phyloP scores from a whole-genome alignment of 2,888 invertebrate genomes.

The Chamaedrilus cognettii region DNA sequence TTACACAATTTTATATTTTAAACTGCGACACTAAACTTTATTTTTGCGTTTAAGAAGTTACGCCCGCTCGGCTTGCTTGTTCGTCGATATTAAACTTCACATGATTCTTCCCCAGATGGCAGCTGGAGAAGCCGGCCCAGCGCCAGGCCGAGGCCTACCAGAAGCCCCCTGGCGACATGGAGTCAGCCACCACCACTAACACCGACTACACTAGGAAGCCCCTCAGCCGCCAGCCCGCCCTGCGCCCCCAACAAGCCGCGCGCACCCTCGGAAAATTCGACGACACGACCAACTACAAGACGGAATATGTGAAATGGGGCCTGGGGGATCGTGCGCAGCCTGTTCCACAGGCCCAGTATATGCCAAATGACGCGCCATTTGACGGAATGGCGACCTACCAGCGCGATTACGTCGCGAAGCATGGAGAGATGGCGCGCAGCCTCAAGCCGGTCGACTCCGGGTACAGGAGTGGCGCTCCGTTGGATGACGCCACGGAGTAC shows the following conservation, averaged over 20 bases:
- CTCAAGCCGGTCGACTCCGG: constrained; percentile 48
- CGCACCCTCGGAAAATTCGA: constrained; percentile 28
- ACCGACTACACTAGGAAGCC: constrained; percentile 41
- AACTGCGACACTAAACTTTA: no score
- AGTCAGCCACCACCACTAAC: constrained; percentile 51
- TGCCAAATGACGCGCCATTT: constrained; percentile 54
- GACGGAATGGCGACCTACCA: constrained; percentile 54
- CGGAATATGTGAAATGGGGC: constrained; percentile 43
- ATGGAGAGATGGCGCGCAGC: constrained; percentile 16
- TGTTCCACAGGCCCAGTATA: constrained; percentile 45
- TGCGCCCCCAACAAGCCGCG: constrained; percentile 14
- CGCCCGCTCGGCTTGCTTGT: no score
- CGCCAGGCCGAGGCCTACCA: constrained; percentile 48
- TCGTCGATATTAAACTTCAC: no score
- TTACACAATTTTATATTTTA: no score
- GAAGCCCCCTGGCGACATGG: constrained; percentile 54
- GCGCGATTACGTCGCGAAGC: constrained; percentile 50
- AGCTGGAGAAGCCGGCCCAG: constrained; percentile 25
- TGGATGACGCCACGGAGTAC: constrained; percentile 56
- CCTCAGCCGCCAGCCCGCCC: constrained; percentile 26
- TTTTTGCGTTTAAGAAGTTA: no score
- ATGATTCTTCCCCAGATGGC: no score
- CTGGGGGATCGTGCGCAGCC: constrained; percentile 38
- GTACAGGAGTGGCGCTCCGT: constrained; percentile 48
- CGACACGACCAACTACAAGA: constrained; percentile 41